Conservation (phyloP, 2,113 vertebrate species). For the Tachysurus vachellii region DNA sequence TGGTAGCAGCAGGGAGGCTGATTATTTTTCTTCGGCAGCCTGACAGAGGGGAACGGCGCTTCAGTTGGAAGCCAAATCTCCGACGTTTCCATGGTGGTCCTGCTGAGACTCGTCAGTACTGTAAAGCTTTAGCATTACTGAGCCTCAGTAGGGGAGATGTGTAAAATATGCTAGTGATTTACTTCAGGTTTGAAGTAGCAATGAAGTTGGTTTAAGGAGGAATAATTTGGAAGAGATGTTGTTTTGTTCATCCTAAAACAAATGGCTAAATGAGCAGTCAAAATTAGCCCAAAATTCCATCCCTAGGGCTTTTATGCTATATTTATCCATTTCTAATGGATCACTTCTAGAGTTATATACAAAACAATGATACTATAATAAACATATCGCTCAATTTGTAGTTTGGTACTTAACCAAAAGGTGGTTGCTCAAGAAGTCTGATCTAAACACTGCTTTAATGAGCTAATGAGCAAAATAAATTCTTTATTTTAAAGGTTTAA, state of each 20-base stretch:
- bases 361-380: not conserved
- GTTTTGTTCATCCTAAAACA: not conserved
- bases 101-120: constrained; percentile 4
- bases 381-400: not conserved
- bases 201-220: not conserved
- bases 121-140: constrained; percentile 4
- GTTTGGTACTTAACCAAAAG: not conserved
- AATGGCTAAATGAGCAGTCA: not conserved
- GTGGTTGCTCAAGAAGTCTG: not conserved
- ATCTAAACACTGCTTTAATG: not conserved
- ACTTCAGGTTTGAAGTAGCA: constrained; percentile 18
- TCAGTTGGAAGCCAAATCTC: not conserved
- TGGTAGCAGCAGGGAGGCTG: constrained; percentile 23
- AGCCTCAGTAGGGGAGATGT: not conserved
- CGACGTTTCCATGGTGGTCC: not conserved
- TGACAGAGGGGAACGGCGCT: constrained; percentile 51
- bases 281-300: not conserved
- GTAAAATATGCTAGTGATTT: not conserved
- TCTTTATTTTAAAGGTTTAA: not conserved
- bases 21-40: constrained; percentile 14
- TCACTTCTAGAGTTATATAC: not conserved
- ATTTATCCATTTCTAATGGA: not conserved
- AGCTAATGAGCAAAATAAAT: not conserved
- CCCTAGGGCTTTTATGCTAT: not conserved
- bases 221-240: not conserved